These are phyloP conservation scores for Epinephelus fuscoguttatus DNA, from an alignment of 2,113 vertebrate species.

Conservation along the genomic window DNA sequence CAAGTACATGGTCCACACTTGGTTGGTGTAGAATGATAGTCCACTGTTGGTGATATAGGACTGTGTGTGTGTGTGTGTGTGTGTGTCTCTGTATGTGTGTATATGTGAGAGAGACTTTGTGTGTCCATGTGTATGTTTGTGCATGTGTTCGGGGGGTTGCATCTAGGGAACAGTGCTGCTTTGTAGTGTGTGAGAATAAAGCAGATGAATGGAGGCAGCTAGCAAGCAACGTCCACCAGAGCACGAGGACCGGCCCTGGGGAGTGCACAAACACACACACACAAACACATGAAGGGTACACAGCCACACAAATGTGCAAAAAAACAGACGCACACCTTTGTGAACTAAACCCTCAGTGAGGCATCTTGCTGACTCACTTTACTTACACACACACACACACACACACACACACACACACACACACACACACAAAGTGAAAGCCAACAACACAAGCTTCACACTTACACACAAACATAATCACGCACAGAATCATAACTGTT, in stretches of 20 bases:
- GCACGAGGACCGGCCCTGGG: slow-evolving; percentile 88
- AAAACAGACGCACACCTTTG: slow-evolving; percentile 19
- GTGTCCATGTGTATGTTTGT: not conserved
- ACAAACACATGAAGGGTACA: slow-evolving; percentile 10
- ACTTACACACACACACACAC: not conserved
- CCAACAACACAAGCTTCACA: slow-evolving; percentile 18
- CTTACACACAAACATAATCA: not conserved
- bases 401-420: not conserved
- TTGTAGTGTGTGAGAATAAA: slow-evolving; percentile 92
- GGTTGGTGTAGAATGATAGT: no score
- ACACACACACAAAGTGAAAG: slow-evolving; percentile 12
- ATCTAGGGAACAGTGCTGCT: slow-evolving; percentile 87
- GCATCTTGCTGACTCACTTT: slow-evolving; percentile 37
- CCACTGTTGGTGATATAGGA: no score
- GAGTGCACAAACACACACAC: slow-evolving; percentile 69
- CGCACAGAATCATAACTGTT: slow-evolving; percentile 28
- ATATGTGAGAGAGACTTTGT: not conserved
- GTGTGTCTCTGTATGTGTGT: not conserved
- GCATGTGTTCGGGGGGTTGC: slow-evolving; percentile 46
- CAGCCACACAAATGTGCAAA: not conserved
- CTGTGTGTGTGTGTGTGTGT: not conserved
- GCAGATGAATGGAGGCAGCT: slow-evolving; percentile 90
- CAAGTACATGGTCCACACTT: no score
- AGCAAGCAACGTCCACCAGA: slow-evolving; percentile 82
- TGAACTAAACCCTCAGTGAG: slow-evolving; percentile 50